Base-by-base conservation (phyloP, 2,888 invertebrate genomes). In the Ferrisia virgata region DNA sequence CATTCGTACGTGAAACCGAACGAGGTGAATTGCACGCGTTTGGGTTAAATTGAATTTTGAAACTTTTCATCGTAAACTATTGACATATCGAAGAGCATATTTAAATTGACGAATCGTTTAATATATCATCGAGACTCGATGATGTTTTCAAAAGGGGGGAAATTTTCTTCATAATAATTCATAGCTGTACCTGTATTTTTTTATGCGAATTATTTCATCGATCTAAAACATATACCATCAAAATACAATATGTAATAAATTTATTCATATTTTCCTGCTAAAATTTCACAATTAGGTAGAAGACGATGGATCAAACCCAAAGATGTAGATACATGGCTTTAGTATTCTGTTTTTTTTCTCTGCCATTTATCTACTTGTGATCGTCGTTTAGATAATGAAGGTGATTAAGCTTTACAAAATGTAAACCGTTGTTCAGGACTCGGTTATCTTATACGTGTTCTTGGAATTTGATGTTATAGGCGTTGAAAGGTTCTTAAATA, bases 61-160 rank as follows among this genome's bases (percentile, higher is more conserved):
- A 36, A 76, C 72, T 76, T 76, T 76, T 69, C 31, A 31, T 69
- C 72, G 72, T 36, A 36, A 76, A 36, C 36, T 69, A 69, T 69
- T 36, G 36, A 33, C 72, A 76, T 76, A 76, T 76, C 18, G 72
- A 76, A 18, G 18, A 36, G 69, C 28, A 69, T 36, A 36, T 76
- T 76, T 76, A 36, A 76, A 76, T 76, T 76, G 72, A 76, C 72
- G 72, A 76, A 36, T 76, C 31, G 72, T 76, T 69, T 69, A 69
- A 33, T 53, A 53, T 28, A 31, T 64, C 64, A 28, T 47, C 18
- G 13, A n/a, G n/a, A 18, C 18, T 4, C 47, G 31, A 31, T 47
- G 69, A 13, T 18, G 15, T 15, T 69, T 31, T 69, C 53, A 22
- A 69, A 31, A 15, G n/a, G 36, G 72, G 36, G 36, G 15, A n/a